A percentile compares a stretch with the other conserved stretches of the same genome.
phyloP scores from a whole-genome alignment of 1,140 invertebrate genomes.

The Asobara japonica region DNA sequence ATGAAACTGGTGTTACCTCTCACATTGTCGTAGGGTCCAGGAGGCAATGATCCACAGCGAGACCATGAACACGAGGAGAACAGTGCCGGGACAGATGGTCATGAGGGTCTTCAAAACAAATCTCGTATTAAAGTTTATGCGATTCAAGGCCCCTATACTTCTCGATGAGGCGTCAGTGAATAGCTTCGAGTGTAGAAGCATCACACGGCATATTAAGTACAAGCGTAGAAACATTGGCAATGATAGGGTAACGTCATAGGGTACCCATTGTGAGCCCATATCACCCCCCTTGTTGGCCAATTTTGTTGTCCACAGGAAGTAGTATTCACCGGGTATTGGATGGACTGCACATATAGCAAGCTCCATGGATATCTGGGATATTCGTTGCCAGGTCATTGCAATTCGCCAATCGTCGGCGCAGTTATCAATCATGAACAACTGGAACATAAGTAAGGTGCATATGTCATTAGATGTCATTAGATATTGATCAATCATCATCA shows the following conservation, averaged over 20 bases:
- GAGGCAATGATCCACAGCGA: conserved; percentile 99
- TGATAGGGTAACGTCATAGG: conserved; percentile 95
- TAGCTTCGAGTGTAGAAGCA: conserved; percentile 98
- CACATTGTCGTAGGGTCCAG: conserved; percentile 98
- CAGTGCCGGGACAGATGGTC: conserved; percentile 99
- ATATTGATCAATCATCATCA: background rate
- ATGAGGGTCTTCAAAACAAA: conserved; percentile 99
- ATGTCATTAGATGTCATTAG: background rate
- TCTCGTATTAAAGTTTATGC: conserved; percentile 99
- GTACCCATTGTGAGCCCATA: conserved; percentile 85
- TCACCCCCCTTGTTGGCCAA: conserved; percentile 90
- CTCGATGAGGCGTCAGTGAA: conserved; percentile 98
- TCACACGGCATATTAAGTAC: conserved; percentile 98
- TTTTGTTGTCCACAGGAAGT: conserved; percentile 96
- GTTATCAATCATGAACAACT: conserved; percentile 99
- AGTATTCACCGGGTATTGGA: conserved; percentile 95
- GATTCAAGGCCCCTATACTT: conserved; percentile 96
- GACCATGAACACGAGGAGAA: conserved; percentile 97
- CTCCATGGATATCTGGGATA: conserved; percentile 92
- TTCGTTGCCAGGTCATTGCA: conserved; percentile 97
- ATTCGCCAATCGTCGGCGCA: conserved; percentile 99
- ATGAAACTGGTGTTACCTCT: conserved; percentile 79
- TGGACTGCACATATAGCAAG: conserved; percentile 95
- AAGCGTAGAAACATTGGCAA: conserved; percentile 99
- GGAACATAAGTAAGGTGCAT: conserved; percentile 38